Conservation (phyloP, 2,113 vertebrate species). For the Mustela nigripes region DNA sequence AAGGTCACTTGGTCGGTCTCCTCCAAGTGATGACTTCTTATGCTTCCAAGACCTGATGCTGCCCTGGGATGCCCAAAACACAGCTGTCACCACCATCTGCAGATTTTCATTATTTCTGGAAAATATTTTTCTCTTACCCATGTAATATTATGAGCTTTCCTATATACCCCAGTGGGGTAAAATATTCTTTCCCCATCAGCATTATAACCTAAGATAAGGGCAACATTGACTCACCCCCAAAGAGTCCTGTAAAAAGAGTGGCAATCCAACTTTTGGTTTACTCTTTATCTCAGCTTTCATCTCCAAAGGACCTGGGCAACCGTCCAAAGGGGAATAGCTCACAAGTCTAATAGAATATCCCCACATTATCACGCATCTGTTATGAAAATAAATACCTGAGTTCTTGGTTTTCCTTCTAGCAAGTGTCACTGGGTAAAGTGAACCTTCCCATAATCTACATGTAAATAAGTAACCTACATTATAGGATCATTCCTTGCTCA, state of each 20-base stretch:
- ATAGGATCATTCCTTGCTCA: background rate
- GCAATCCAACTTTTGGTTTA: background rate
- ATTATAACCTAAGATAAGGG: background rate
- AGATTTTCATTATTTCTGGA: background rate
- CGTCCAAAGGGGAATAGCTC: background rate
- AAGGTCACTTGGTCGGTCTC: background rate
- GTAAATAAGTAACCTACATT: background rate
- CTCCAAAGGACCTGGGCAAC: background rate
- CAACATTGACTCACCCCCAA: background rate
- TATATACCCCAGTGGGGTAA: background rate
- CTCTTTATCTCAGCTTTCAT: background rate
- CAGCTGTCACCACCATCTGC: background rate
- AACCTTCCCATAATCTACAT: background rate
- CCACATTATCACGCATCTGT: too few species aligned
- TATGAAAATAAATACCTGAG: background rate
- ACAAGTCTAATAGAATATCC: background rate
- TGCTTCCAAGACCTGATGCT: background rate
- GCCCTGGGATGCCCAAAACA: background rate
- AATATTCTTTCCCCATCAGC: background rate
- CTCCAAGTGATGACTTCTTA: background rate
- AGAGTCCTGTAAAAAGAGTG: background rate
- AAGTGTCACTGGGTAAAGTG: background rate
- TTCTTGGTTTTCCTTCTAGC: background rate
- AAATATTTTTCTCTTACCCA: background rate
- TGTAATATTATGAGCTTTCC: background rate